A percentile compares a stretch with the other conserved stretches of the same genome.
Conservation (phyloP, 2,113 vertebrate genomes). For the Amblyopsis rosae region DNA sequence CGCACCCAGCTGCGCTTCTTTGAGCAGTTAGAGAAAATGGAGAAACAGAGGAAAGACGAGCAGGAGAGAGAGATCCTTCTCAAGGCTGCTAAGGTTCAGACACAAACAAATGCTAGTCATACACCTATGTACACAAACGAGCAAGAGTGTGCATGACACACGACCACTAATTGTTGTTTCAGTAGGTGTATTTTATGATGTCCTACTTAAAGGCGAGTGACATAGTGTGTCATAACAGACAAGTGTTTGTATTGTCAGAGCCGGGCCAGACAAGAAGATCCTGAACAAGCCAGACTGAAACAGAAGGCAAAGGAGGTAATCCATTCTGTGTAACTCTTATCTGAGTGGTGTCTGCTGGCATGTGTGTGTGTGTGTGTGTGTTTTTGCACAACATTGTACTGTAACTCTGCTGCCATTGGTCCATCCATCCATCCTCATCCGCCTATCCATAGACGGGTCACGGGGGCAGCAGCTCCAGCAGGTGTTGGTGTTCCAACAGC, state of each 20-base stretch:
- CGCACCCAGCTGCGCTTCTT: conserved; percentile 83
- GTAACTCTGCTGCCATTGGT: too few relatives aligned
- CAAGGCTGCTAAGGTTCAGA: conserved; percentile 79
- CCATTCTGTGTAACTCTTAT: too few relatives aligned
- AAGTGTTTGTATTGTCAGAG: conserved; percentile 70
- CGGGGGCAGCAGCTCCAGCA: too few relatives aligned
- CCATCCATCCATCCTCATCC: too few relatives aligned
- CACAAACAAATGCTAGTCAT: neutral
- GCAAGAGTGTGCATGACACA: too few relatives aligned
- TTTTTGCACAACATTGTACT: too few relatives aligned
- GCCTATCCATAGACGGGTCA: too few relatives aligned
- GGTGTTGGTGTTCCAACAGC: too few relatives aligned
- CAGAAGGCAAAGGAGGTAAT: conserved; percentile 88
- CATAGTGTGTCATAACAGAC: neutral
- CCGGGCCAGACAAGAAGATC: conserved; percentile 86
- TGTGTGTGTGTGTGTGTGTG: too few relatives aligned
- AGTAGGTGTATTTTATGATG: neutral
- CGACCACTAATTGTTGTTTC: neutral
- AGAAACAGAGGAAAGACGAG: conserved; percentile 86
- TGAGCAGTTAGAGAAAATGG: conserved; percentile 82
- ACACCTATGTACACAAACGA: neutral
- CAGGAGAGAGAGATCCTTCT: conserved; percentile 84
- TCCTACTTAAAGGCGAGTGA: neutral
- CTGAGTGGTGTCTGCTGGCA: too few relatives aligned
- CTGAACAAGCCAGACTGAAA: conserved; percentile 83